A percentile compares a stretch with the other conserved stretches of the same genome.
These are phyloP conservation scores for Heliothis virescens DNA, from an alignment of 1,140 invertebrate species.

Conservation along the genomic window DNA sequence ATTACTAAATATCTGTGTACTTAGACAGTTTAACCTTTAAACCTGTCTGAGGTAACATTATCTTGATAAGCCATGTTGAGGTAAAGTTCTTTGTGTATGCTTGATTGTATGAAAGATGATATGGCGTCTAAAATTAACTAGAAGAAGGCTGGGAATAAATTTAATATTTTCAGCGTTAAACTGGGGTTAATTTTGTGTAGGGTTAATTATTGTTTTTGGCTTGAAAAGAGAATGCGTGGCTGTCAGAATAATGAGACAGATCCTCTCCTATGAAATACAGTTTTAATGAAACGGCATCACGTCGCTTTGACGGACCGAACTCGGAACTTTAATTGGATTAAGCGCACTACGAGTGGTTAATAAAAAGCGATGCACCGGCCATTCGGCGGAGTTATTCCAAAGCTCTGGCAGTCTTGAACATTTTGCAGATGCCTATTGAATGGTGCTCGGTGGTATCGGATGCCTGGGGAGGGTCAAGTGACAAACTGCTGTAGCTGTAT, in stretches of 20 bases:
- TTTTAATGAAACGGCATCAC: conserved; percentile 31
- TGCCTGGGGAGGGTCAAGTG: background rate
- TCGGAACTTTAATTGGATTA: conserved; percentile 38
- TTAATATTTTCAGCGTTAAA: too few species aligned
- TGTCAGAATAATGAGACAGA: conserved; percentile 25
- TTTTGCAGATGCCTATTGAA: conserved; percentile 21
- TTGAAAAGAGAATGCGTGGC: background rate
- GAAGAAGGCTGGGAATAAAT: background rate
- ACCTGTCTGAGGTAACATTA: background rate
- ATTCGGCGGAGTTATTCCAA: conserved; percentile 14
- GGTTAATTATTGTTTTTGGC: background rate
- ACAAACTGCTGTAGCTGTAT: conserved; percentile 6
- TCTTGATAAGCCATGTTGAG: background rate
- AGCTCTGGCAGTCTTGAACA: conserved; percentile 8
- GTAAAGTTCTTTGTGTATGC: background rate
- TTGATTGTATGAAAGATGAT: background rate
- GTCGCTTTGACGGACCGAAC: conserved; percentile 19
- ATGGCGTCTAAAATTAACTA: background rate
- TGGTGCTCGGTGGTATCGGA: background rate
- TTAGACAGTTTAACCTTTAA: conserved; percentile 22
- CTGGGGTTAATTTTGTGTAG: too few species aligned
- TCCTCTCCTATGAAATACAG: conserved; percentile 29
- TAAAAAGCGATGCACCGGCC: conserved; percentile 38
- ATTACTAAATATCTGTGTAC: background rate
- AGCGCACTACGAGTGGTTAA: conserved; percentile 32